Base-by-base conservation (phyloP, 2,888 invertebrate species). In the Drosophila mettleri region DNA sequence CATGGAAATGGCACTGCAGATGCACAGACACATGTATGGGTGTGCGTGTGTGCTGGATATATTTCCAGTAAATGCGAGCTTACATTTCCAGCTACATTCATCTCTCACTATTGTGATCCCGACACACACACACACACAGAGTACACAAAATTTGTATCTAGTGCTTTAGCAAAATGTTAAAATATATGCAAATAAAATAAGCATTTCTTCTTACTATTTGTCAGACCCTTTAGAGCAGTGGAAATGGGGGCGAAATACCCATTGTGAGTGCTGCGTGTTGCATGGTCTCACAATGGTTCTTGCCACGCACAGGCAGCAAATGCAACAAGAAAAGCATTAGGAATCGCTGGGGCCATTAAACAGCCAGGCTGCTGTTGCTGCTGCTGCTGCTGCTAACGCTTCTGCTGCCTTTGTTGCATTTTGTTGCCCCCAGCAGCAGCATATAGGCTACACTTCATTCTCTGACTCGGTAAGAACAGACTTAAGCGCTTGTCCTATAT, bases 131-230 rank as follows among this genome's bases (percentile, higher is more conserved):
- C 45, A 48, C n/a, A 65, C 22, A 38, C 9, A 31, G 16, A 31
- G 6, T 3, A 18, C 5, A 16, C 31, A 29, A 27, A 31, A 53
- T 58, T 75, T 65, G 39, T 62, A 74, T 70, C 46, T 66, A 52
- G n/a, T n/a, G n/a, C 64, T 39, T 52, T 68, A 51, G 71, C 67
- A 77, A 70, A 64, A 78, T 81, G 79, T 60, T 81, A 60, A 84
- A 77, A 86, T 79, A 77, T 86, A 84, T 86, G 83, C 84, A 86
- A 83, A 83, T 86, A 86, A 81, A 81, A 83, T 84, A 84, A 76
- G 69, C 74, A 78, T 83, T 80, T 75, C 69, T 69, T 53, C 61
- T 69, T 65, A 62, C 75, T 83, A 80, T 85, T 82, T 78, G 77
- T 67, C 79, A 74, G 62, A 38, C 45, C 52, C 76, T 76, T 69